Conservation (phyloP, 2,797 vertebrate genomes). For the Moxostoma hubbsi region DNA sequence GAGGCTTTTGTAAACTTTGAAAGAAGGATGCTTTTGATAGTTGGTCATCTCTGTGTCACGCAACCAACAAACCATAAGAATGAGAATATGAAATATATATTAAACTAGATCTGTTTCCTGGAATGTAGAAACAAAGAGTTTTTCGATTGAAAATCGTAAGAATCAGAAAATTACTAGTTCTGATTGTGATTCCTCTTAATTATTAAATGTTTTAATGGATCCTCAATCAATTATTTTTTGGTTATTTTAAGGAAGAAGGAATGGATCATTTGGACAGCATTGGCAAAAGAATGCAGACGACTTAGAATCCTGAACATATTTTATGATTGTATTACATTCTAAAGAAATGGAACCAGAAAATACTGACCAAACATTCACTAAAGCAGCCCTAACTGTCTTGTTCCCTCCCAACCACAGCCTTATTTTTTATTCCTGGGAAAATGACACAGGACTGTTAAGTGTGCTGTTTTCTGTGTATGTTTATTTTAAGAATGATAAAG, state of each 20-base stretch:
- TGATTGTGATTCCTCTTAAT: too few relatives aligned
- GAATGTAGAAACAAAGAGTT: not conserved
- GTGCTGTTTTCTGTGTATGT: not conserved
- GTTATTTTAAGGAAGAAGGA: too few relatives aligned
- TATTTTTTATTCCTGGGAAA: not conserved
- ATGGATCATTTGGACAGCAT: too few relatives aligned
- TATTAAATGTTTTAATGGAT: too few relatives aligned
- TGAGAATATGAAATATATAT: not conserved
- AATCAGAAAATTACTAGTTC: too few relatives aligned
- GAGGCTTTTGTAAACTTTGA: slow-evolving; percentile 17
- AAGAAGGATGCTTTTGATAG: slow-evolving; percentile 24
- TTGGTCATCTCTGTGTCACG: not conserved
- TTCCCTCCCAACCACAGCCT: not conserved
- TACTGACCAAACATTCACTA: not conserved
- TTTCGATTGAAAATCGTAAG: too few relatives aligned
- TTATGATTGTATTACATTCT: too few relatives aligned
- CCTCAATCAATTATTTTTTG: too few relatives aligned
- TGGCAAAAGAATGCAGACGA: too few relatives aligned
- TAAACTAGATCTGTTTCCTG: not conserved
- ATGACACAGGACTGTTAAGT: not conserved
- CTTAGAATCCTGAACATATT: too few relatives aligned
- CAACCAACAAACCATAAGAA: not conserved
- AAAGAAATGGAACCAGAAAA: too few relatives aligned
- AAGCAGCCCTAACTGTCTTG: not conserved
- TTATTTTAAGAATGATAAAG: slow-evolving; percentile 11